phyloP scores from a whole-genome alignment of 1,140 invertebrate species.

The Tetragonula clypearis region DNA sequence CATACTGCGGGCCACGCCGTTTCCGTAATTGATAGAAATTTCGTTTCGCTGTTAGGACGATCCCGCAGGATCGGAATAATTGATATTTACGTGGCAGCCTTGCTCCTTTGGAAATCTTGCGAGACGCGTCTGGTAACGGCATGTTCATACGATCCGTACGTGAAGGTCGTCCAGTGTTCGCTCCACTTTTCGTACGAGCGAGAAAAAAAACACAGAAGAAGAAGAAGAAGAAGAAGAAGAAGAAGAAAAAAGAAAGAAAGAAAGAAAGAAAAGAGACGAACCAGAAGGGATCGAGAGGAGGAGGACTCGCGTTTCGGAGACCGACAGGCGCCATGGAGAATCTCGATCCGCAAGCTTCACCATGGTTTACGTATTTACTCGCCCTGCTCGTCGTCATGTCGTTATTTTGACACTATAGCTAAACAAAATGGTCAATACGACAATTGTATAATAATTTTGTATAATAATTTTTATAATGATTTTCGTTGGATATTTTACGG shows the following conservation, averaged over 20 bases:
- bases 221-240: slow-evolving; percentile 33
- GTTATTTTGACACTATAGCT: background rate
- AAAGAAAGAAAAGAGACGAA: background rate
- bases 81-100: slow-evolving; percentile 40
- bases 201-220: slow-evolving; percentile 42
- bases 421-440: background rate
- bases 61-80: slow-evolving; percentile 30
- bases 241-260: slow-evolving; percentile 18
- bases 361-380: background rate
- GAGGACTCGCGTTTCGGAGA: background rate
- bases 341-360: slow-evolving; percentile 3
- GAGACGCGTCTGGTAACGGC: slow-evolving; percentile 32
- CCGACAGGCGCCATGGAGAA: slow-evolving; percentile 31
- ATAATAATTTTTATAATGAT: background rate
- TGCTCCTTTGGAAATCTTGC: slow-evolving; percentile 41
- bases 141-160: slow-evolving; percentile 64
- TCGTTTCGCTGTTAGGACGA: background rate
- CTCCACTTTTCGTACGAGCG: slow-evolving; percentile 70
- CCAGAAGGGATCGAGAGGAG: background rate
- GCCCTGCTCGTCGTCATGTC: background rate
- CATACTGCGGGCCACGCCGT: background rate
- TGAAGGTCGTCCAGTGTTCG: slow-evolving; percentile 72
- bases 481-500: background rate
- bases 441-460: background rate
- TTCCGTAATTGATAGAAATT: slow-evolving; percentile 10